Evolutionary conservation across 2,797 vertebrate species (phyloP).

Genomic region (Zalophus californianus): DNA sequence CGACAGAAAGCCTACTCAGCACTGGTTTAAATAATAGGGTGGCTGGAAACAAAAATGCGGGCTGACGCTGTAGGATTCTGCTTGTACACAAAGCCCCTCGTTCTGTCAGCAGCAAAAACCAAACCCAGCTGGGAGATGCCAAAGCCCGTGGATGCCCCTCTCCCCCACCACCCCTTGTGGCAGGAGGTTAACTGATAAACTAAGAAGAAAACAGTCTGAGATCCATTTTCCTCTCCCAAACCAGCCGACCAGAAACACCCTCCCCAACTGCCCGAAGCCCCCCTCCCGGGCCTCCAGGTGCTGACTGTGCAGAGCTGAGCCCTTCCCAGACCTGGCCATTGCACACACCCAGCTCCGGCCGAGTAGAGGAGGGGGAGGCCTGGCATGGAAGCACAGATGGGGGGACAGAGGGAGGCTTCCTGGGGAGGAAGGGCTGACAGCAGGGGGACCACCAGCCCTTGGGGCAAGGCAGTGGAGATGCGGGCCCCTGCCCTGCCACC

Average conservation of each 20-base stretch:
- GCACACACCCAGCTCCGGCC: not conserved
- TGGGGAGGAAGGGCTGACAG: not conserved
- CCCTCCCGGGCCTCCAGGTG: not conserved
- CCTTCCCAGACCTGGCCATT: not conserved
- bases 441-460: not conserved
- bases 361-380: not conserved
- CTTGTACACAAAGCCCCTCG: not conserved
- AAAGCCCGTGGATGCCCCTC: rapidly evolving
- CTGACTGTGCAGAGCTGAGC: rapidly evolving
- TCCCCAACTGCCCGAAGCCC: not conserved
- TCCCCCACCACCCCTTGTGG: rapidly evolving
- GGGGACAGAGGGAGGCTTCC: no score
- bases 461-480: not conserved
- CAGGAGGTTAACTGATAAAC: not conserved
- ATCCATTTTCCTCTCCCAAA: conserved; percentile 8
- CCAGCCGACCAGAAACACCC: not conserved
- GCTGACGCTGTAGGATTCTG: rapidly evolving
- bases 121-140: not conserved
- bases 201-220: conserved; percentile 2
- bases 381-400: not conserved
- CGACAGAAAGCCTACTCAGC: not conserved
- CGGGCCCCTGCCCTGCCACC: not conserved
- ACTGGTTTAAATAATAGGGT: not conserved
- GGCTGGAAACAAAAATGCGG: not conserved
- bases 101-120: not conserved